These are phyloP conservation scores for Calliphora vomitoria DNA, from an alignment of 2,888 invertebrate species.

Conservation along the genomic window DNA sequence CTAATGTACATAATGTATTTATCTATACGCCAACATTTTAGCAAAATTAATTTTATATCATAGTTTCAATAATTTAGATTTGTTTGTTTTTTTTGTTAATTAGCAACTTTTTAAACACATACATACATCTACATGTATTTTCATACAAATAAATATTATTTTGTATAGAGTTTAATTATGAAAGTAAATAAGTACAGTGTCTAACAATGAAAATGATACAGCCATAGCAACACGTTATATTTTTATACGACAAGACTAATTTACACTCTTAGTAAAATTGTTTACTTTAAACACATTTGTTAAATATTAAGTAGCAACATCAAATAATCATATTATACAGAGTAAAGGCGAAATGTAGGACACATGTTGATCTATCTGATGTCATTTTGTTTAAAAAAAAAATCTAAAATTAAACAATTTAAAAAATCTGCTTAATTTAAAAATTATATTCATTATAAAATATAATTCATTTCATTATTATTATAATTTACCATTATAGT, in stretches of 20 bases:
- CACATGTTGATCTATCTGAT: too few relatives aligned
- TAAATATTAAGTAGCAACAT: background rate
- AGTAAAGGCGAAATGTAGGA: too few relatives aligned
- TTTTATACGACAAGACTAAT: background rate
- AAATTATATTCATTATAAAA: too few relatives aligned
- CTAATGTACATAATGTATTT: too few relatives aligned
- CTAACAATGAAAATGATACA: background rate
- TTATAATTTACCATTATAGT: too few relatives aligned
- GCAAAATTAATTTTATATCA: background rate
- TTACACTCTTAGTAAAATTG: background rate
- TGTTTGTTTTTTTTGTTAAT: background rate
- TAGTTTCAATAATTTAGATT: background rate
- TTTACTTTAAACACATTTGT: background rate
- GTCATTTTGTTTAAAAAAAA: too few relatives aligned
- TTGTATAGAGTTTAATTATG: background rate
- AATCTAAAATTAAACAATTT: too few relatives aligned
- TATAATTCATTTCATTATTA: too few relatives aligned
- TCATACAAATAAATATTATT: background rate
- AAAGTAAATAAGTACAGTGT: background rate
- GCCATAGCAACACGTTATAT: background rate
- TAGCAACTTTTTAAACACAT: background rate
- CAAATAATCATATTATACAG: too few relatives aligned
- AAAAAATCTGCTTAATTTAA: too few relatives aligned
- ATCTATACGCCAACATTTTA: background rate
- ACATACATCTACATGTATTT: background rate